phyloP scores from a whole-genome alignment of 2,113 vertebrate species.

The Ailurus styani region DNA sequence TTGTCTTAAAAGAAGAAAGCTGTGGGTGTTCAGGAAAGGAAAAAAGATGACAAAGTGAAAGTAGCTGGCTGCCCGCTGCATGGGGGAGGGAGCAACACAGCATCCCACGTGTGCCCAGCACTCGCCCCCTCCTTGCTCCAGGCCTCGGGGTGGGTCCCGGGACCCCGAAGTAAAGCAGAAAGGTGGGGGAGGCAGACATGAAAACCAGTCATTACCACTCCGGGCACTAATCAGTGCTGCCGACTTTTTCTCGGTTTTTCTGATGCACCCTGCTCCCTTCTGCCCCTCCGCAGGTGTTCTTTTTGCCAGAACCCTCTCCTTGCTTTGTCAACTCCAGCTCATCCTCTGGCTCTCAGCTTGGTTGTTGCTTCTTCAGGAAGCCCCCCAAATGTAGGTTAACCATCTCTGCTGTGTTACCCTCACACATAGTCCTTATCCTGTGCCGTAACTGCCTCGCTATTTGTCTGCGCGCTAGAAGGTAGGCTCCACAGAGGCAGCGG shows the following conservation, averaged over 20 bases:
- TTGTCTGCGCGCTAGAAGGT: background rate
- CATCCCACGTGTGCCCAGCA: background rate
- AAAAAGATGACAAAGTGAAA: background rate
- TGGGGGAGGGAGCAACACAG: background rate
- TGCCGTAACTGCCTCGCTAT: background rate
- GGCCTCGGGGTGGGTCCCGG: background rate
- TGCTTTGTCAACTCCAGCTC: background rate
- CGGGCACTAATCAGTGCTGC: background rate
- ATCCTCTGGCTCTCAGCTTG: background rate
- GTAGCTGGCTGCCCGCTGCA: background rate
- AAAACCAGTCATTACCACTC: background rate
- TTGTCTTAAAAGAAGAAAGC: background rate
- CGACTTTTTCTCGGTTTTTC: background rate
- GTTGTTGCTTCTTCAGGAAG: background rate
- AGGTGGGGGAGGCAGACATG: background rate
- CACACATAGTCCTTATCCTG: background rate
- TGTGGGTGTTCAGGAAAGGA: background rate
- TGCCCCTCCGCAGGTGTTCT: background rate
- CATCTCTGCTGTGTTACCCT: background rate
- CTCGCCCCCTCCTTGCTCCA: background rate
- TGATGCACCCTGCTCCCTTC: background rate
- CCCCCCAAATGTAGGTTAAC: background rate
- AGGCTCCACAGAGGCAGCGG: background rate
- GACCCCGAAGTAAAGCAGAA: background rate
- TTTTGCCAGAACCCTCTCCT: background rate